Conservation (phyloP, 2,113 vertebrate genomes). For the human (Homo sapiens) region GRCh38 chr7:72554001-72554500, state of each 20-base stretch:
- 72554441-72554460: not conserved
- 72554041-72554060: rapidly evolving
- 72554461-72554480: not conserved
- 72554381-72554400: not conserved
- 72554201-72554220: not conserved
- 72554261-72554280: not conserved
- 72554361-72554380: not conserved
- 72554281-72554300: not conserved
- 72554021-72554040: rapidly evolving
- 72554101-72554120: too few species aligned
- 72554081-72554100: rapidly evolving
- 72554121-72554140: not conserved
- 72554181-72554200: not conserved
- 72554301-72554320: not conserved
- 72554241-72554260: not conserved
- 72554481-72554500: not conserved
- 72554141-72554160: not conserved
- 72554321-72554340: not conserved
- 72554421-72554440: not conserved
- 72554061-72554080: rapidly evolving
- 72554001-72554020: not conserved
- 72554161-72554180: rapidly evolving
- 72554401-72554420: not conserved
- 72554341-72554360: not conserved
- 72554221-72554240: not conserved